Conservation (phyloP, 2,888 invertebrate genomes). For the Keiferia lycopersicella region DNA sequence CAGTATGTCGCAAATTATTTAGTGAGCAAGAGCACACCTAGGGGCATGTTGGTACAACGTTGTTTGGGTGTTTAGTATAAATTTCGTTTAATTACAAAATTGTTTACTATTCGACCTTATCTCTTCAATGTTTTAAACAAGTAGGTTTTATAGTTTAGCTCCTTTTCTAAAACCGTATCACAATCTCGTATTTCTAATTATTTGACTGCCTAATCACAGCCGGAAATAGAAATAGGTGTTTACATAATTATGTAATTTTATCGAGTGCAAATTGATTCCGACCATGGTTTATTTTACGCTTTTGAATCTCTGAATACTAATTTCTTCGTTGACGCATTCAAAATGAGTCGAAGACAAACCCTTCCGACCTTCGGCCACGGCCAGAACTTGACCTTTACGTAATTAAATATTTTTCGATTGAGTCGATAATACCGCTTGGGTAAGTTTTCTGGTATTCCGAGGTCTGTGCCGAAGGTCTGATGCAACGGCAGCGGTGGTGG, state of each 20-base stretch:
- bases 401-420: conserved; percentile 20
- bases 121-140: background rate
- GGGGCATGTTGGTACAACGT: background rate
- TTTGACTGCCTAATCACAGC: background rate
- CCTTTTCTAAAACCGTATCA: background rate
- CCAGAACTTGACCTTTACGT: conserved; percentile 28
- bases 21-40: conserved; percentile 1
- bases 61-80: conserved; percentile 1
- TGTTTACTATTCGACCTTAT: background rate
- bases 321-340: background rate
- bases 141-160: background rate
- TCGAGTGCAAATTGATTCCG: conserved; percentile 12
- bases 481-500: conserved; percentile 31
- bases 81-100: background rate
- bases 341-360: conserved; percentile 12
- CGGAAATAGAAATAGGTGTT: background rate
- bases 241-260: conserved; percentile 4
- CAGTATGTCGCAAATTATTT: conserved; percentile 9
- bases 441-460: conserved; percentile 17
- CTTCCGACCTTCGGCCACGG: conserved; percentile 21
- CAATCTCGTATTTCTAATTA: background rate
- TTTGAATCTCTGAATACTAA: background rate
- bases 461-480: conserved; percentile 12
- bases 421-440: conserved; percentile 22
- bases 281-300: background rate